Evolutionary conservation across 2,113 vertebrate species (phyloP).

Genomic region (Otolemur garnettii): DNA sequence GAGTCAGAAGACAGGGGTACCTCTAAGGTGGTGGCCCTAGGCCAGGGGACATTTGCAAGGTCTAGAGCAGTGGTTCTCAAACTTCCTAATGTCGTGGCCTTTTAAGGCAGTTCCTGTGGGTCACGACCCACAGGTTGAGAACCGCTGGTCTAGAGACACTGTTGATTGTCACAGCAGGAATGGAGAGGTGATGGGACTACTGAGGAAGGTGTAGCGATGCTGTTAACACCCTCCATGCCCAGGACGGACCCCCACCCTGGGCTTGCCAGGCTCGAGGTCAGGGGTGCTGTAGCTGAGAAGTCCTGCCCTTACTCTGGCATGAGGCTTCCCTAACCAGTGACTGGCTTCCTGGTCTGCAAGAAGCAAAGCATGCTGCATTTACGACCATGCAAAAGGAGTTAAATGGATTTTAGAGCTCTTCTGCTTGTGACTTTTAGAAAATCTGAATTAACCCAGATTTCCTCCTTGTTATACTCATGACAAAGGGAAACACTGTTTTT

Average conservation of each 20-base stretch:
- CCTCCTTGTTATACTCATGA: background rate
- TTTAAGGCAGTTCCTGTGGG: too few relatives aligned
- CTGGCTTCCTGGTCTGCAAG: background rate
- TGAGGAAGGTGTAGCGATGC: background rate
- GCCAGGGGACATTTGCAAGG: background rate
- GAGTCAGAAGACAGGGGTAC: background rate
- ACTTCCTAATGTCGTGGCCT: too few relatives aligned
- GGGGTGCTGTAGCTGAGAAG: fast-evolving
- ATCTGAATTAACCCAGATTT: background rate
- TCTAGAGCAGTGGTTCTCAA: too few relatives aligned
- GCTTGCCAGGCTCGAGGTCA: background rate
- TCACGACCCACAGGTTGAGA: too few relatives aligned
- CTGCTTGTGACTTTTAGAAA: conserved; percentile 42
- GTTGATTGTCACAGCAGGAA: background rate
- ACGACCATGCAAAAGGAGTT: background rate
- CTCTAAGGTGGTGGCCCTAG: background rate
- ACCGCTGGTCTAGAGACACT: background rate
- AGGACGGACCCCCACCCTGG: fast-evolving
- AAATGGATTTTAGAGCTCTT: background rate
- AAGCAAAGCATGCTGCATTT: background rate
- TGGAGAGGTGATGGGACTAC: fast-evolving
- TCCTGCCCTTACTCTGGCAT: fast-evolving
- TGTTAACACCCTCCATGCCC: too few relatives aligned
- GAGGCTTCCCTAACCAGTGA: background rate
- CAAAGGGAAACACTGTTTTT: background rate